Conservation (phyloP, 2,113 vertebrate genomes). For the Scalopus aquaticus region DNA sequence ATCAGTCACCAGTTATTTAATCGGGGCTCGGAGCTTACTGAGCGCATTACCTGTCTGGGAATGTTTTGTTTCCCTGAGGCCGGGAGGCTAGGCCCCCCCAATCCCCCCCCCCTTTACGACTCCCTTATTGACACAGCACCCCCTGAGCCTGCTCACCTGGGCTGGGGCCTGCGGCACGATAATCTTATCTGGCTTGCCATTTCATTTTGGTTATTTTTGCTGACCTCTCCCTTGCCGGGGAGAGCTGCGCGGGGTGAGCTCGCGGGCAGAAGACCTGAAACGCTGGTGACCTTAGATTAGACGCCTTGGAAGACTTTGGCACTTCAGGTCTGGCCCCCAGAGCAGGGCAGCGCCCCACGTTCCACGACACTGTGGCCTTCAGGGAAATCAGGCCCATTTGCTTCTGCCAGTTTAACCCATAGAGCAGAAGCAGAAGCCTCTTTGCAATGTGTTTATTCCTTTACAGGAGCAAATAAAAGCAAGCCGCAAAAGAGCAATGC, state of each 20-base stretch:
- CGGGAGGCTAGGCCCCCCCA: not conserved
- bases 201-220: slow-evolving; percentile 56
- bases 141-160: not conserved
- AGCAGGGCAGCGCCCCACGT: not conserved
- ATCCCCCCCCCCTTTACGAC: not conserved
- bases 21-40: slow-evolving; percentile 62
- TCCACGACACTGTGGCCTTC: not conserved
- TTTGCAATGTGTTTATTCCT: not conserved
- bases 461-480: not conserved
- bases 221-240: slow-evolving; percentile 55
- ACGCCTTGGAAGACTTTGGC: not conserved
- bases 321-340: not conserved
- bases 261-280: not conserved
- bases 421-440: not conserved
- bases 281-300: slow-evolving; percentile 71
- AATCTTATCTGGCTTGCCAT: slow-evolving; percentile 54
- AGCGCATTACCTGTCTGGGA: not conserved
- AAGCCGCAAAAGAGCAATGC: not conserved
- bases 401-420: not conserved
- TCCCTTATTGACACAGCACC: not conserved
- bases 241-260: slow-evolving; percentile 65
- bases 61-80: slow-evolving; percentile 61
- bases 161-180: slow-evolving; percentile 36
- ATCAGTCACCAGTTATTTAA: slow-evolving; percentile 15
- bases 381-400: not conserved